Conservation (phyloP, 2,113 vertebrate species). For the Chrysemys picta region DNA sequence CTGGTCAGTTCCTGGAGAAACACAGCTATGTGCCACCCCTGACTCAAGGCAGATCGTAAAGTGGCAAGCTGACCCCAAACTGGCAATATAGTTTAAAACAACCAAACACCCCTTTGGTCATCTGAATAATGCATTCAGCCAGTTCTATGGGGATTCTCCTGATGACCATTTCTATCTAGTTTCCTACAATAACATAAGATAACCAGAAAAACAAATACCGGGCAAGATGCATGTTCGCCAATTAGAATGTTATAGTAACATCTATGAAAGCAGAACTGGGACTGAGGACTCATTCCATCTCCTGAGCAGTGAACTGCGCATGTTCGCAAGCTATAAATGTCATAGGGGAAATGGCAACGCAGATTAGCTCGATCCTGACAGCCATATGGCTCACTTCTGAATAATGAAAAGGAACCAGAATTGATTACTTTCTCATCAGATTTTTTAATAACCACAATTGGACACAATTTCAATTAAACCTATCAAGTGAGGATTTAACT, state of each 20-base stretch:
- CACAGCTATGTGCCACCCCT: not conserved
- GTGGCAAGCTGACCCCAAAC: not conserved
- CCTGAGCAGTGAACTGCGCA: not conserved
- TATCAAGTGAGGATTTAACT: slow-evolving; percentile 39
- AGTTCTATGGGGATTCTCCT: not conserved
- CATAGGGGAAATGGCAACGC: not conserved
- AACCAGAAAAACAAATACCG: slow-evolving; percentile 9
- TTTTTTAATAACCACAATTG: slow-evolving; percentile 54
- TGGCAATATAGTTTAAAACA: not conserved
- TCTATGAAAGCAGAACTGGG: not conserved
- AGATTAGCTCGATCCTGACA: slow-evolving; percentile 28
- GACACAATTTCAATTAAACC: slow-evolving; percentile 54
- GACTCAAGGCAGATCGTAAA: not conserved
- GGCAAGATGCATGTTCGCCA: slow-evolving; percentile 44
- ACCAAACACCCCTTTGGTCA: not conserved
- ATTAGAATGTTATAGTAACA: slow-evolving; percentile 30
- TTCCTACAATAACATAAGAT: slow-evolving; percentile 25
- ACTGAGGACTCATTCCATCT: not conserved
- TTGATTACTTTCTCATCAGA: slow-evolving; percentile 37
- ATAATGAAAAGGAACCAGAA: slow-evolving; percentile 39
- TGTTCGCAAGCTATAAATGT: slow-evolving; percentile 41
- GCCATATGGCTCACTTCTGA: slow-evolving; percentile 24
- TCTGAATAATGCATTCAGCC: not conserved
- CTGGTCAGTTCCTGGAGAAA: not conserved
- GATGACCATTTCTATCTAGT: not conserved